Evolutionary conservation across 2,113 vertebrate genomes (phyloP).

Genomic region (Grammomys surdaster): DNA sequence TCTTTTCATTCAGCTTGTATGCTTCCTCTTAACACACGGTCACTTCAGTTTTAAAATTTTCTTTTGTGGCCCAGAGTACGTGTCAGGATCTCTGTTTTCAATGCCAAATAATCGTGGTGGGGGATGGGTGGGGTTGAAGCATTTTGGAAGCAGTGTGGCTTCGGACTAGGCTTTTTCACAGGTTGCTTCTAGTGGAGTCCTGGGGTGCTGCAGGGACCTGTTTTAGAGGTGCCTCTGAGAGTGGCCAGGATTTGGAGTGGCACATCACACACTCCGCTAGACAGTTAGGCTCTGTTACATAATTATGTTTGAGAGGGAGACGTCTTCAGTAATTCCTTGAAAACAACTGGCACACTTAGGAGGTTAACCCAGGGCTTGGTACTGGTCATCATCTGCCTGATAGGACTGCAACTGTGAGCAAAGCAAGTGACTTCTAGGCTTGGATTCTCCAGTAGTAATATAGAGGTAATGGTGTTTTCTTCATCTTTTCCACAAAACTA

Average conservation of each 20-base stretch:
- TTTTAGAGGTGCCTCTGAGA: not conserved
- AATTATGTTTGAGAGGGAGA: not conserved
- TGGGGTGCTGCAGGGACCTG: not conserved
- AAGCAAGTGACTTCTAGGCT: not conserved
- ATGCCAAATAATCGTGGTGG: not conserved
- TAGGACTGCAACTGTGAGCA: not conserved
- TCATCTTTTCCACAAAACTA: not conserved
- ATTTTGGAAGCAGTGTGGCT: not conserved
- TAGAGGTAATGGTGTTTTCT: not conserved
- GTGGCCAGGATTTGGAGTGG: not conserved
- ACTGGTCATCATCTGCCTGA: not conserved
- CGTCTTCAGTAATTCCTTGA: not conserved
- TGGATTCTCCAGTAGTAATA: not conserved
- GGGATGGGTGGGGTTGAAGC: not conserved
- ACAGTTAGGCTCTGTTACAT: not conserved
- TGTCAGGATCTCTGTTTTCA: slow-evolving; percentile 26
- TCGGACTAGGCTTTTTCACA: not conserved
- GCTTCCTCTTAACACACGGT: not conserved
- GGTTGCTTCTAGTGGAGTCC: not conserved
- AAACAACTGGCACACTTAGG: not conserved
- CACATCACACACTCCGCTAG: not conserved
- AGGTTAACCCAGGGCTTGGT: not conserved
- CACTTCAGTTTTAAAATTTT: not conserved
- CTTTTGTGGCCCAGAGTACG: not conserved
- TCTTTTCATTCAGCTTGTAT: not conserved